A percentile compares a stretch with the other conserved stretches of the same genome.
These are phyloP conservation scores for Caenorhabditis latens DNA, from an alignment of 1,140 invertebrate species.

Conservation along the genomic window DNA sequence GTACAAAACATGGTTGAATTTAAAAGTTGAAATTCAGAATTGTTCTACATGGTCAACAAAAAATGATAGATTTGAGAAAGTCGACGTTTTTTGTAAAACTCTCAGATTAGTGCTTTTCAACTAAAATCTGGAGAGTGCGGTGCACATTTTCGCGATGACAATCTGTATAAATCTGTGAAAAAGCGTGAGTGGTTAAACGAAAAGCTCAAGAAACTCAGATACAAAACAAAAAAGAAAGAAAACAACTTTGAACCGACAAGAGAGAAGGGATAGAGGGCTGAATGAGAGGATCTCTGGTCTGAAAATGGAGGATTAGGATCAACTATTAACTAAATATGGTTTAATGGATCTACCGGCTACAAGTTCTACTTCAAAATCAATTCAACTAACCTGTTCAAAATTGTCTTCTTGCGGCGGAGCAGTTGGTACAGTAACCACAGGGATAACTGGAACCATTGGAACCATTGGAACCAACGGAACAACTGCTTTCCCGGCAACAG, in stretches of 20 bases:
- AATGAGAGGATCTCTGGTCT: slow-evolving; percentile 30
- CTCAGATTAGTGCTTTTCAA: too few relatives aligned
- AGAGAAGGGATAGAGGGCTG: slow-evolving; percentile 35
- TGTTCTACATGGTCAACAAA: too few relatives aligned
- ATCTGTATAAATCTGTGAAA: too few relatives aligned
- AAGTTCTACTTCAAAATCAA: neutral
- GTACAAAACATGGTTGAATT: too few relatives aligned
- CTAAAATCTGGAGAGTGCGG: too few relatives aligned
- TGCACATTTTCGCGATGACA: too few relatives aligned
- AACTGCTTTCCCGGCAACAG: slow-evolving; percentile 68
- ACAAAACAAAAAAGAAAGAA: neutral
- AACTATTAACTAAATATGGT: neutral
- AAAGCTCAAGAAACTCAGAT: neutral
- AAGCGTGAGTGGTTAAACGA: neutral
- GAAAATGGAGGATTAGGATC: neutral
- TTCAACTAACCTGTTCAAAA: slow-evolving; percentile 63
- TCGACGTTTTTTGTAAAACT: too few relatives aligned
- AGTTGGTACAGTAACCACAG: neutral
- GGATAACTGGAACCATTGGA: slow-evolving; percentile 8
- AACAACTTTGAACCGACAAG: slow-evolving; percentile 39
- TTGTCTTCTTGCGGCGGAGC: slow-evolving; percentile 55
- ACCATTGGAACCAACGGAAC: slow-evolving; percentile 29
- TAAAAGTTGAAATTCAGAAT: too few relatives aligned
- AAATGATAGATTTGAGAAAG: too few relatives aligned
- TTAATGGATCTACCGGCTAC: neutral